Conservation (phyloP, 2,113 vertebrate species). For the Hippocampus zosterae region DNA sequence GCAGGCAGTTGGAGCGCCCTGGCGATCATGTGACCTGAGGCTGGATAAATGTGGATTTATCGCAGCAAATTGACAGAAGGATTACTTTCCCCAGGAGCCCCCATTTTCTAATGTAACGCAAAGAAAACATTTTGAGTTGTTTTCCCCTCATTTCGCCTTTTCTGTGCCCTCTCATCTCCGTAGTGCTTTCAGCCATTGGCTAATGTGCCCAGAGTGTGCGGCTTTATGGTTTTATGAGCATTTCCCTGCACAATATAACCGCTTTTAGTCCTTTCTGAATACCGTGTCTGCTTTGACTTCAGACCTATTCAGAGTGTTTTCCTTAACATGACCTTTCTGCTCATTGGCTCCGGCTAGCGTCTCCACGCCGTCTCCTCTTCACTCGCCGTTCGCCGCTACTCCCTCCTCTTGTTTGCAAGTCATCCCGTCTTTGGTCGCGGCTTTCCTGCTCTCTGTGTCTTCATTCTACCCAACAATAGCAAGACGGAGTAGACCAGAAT, state of each 20-base stretch:
- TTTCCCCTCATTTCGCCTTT: slow-evolving; percentile 13
- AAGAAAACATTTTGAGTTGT: slow-evolving; percentile 44
- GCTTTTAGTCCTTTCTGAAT: slow-evolving; percentile 55
- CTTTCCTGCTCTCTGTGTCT: slow-evolving; percentile 15
- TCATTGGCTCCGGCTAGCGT: slow-evolving; percentile 21
- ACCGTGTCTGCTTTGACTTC: slow-evolving; percentile 52
- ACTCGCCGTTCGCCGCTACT: slow-evolving; percentile 8
- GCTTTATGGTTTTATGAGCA: slow-evolving; percentile 19
- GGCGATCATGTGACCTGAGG: slow-evolving; percentile 32
- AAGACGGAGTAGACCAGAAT: slow-evolving; percentile 14
- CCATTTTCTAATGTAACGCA: slow-evolving; percentile 23
- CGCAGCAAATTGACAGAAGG: slow-evolving; percentile 11
- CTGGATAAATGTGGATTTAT: slow-evolving; percentile 38
- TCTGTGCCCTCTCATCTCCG: slow-evolving; percentile 19
- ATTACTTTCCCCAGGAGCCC: slow-evolving; percentile 21
- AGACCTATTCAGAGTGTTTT: slow-evolving; percentile 18
- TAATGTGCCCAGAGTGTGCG: slow-evolving; percentile 11
- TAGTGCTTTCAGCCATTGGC: slow-evolving; percentile 28
- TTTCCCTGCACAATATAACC: slow-evolving; percentile 52
- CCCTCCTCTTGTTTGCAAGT: slow-evolving; percentile 25
- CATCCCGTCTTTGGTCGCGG: slow-evolving; percentile 21
- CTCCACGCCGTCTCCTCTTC: slow-evolving; percentile 19
- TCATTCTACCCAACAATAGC: slow-evolving; percentile 32
- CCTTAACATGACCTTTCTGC: slow-evolving; percentile 48
- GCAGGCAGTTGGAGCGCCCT: slow-evolving; percentile 21